Conservation (phyloP, 2,113 vertebrate genomes). For the Cisticola juncidis region DNA sequence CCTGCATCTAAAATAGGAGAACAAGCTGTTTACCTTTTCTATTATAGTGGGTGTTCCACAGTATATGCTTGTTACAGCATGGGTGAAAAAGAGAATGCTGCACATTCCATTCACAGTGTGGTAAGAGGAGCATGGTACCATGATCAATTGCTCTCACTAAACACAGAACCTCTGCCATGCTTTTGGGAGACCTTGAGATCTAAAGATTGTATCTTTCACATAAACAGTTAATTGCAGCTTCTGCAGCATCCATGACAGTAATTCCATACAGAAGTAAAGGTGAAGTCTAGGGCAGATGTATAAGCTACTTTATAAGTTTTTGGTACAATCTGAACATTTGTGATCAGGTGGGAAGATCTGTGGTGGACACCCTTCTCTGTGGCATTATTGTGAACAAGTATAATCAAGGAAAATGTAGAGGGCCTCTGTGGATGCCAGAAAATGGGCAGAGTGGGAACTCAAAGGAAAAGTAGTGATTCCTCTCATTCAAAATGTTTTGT, state of each 20-base stretch:
- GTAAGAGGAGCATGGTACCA: background rate
- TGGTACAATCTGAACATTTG: background rate
- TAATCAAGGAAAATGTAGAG: background rate
- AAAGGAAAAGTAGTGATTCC: background rate
- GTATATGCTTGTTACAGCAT: accelerated
- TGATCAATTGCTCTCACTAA: background rate
- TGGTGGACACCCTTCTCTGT: background rate
- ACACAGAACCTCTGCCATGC: background rate
- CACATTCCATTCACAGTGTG: background rate
- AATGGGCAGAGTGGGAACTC: background rate
- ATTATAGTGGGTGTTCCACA: background rate
- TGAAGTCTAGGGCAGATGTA: background rate
- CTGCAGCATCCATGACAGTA: background rate
- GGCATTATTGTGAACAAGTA: background rate
- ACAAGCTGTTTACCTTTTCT: background rate
- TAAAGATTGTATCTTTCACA: background rate
- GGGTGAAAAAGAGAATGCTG: background rate
- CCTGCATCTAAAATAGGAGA: background rate
- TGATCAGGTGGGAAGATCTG: background rate
- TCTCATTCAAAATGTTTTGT: background rate
- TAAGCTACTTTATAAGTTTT: background rate
- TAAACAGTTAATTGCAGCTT: background rate
- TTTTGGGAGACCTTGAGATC: background rate
- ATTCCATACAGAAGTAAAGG: background rate
- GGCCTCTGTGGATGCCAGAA: background rate